These are phyloP conservation scores for Phoxinus phoxinus DNA, from an alignment of 2,113 vertebrate genomes.

Conservation along the genomic window DNA sequence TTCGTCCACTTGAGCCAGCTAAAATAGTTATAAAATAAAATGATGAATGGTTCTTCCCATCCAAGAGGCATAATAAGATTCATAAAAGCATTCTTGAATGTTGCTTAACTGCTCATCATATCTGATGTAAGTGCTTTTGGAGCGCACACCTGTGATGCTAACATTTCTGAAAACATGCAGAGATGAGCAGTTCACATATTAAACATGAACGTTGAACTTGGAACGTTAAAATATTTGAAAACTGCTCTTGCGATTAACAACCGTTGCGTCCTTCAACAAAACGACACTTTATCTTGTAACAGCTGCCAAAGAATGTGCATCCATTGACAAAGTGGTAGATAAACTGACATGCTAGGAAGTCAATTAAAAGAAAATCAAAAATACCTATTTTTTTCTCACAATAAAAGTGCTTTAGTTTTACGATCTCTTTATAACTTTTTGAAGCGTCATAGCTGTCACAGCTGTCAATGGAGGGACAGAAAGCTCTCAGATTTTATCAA, in stretches of 20 bases:
- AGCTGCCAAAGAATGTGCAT: background rate
- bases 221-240: background rate
- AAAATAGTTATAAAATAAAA: slow-evolving; percentile 43
- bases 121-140: slow-evolving; percentile 39
- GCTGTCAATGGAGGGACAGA: no score
- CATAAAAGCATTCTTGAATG: slow-evolving; percentile 20
- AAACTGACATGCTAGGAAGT: background rate
- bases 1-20: slow-evolving; percentile 19
- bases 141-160: slow-evolving; percentile 36
- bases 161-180: slow-evolving; percentile 31
- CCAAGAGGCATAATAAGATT: slow-evolving; percentile 15
- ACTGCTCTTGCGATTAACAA: background rate
- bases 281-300: background rate
- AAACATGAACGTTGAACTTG: slow-evolving; percentile 18
- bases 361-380: no score
- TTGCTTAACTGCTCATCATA: slow-evolving; percentile 18
- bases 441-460: no score
- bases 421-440: no score
- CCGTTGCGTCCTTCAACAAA: background rate
- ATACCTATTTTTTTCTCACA: background rate
- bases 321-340: no score
- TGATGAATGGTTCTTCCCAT: slow-evolving; percentile 37
- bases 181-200: slow-evolving; percentile 31
- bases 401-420: background rate
- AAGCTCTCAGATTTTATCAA: no score